Conservation (phyloP, 2,797 vertebrate genomes). For the Cichlasoma orientale region DNA sequence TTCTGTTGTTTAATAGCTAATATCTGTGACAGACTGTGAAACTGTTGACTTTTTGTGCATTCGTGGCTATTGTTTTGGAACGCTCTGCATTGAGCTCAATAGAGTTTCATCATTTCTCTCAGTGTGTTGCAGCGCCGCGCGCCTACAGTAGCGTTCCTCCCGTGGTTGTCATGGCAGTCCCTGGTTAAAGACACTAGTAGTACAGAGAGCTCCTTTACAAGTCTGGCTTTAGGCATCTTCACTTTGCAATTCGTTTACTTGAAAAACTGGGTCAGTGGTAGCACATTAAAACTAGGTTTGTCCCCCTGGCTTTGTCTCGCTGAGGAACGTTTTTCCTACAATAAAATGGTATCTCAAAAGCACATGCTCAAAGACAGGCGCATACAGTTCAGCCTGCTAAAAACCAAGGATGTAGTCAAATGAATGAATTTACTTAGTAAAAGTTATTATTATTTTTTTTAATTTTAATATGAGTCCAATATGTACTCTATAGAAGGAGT, state of each 20-base stretch:
- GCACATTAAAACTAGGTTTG: slow-evolving; percentile 47
- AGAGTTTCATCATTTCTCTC: slow-evolving; percentile 63
- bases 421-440: background rate
- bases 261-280: slow-evolving; percentile 76
- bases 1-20: slow-evolving; percentile 4
- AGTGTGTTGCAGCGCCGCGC: slow-evolving; percentile 9
- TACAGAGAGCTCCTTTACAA: slow-evolving; percentile 51
- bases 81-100: slow-evolving; percentile 44
- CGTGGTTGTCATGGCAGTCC: slow-evolving; percentile 46
- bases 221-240: slow-evolving; percentile 66
- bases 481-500: background rate
- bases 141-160: slow-evolving; percentile 31
- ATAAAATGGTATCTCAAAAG: background rate
- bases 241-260: slow-evolving; percentile 68
- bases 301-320: slow-evolving; percentile 56
- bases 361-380: background rate
- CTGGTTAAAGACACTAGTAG: slow-evolving; percentile 43
- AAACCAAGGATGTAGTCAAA: background rate
- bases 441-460: too few species aligned
- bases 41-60: background rate
- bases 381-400: background rate
- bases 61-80: slow-evolving; percentile 9
- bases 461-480: background rate
- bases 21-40: background rate
- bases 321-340: slow-evolving; percentile 18